Percentiles rank a stretch among this genome's conserved stretches.
phyloP scores from a whole-genome alignment of 2,113 vertebrate species.

The Vidua macroura region DNA sequence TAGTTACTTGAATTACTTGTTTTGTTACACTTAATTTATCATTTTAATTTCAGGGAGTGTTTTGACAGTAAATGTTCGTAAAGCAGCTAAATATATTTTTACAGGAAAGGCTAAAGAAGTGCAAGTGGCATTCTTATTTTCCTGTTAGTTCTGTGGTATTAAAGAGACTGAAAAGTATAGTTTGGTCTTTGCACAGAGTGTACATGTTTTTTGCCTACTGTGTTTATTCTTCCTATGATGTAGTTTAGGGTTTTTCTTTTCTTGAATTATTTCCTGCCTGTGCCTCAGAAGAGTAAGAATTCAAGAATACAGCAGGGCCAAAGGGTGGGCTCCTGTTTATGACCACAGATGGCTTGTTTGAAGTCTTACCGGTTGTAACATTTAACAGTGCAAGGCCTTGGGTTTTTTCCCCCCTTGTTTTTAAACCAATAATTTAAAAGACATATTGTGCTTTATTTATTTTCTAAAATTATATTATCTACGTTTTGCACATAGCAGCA shows the following conservation, averaged over 20 bases:
- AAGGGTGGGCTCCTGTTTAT: background rate
- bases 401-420: background rate
- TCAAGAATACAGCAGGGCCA: background rate
- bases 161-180: background rate
- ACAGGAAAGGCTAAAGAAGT: background rate
- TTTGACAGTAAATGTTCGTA: background rate
- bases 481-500: background rate
- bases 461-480: background rate
- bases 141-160: background rate
- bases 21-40: background rate
- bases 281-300: background rate
- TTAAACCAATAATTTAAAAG: background rate
- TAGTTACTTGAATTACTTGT: background rate
- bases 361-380: background rate
- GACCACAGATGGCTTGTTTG: background rate
- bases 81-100: background rate
- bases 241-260: background rate
- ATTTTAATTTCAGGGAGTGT: background rate
- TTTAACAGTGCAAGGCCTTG: background rate
- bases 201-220: background rate
- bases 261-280: background rate
- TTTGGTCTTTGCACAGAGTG: background rate
- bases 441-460: accelerated
- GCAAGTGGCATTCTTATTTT: background rate
- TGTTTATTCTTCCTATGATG: background rate